Conservation (phyloP, 2,888 invertebrate species). For the Lamellibrachia satsuma region DNA sequence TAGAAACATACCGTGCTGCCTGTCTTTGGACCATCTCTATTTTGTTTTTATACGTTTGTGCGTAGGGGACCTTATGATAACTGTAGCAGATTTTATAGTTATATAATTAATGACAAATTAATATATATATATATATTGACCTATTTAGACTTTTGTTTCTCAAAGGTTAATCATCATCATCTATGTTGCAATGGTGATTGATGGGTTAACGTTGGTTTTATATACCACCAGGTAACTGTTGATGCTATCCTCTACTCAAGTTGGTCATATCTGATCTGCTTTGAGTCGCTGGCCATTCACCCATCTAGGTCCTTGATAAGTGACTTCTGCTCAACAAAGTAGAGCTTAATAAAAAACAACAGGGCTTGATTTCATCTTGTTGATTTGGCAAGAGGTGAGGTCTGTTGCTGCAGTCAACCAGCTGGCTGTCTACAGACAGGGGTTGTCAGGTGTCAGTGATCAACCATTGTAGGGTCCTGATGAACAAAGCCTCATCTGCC, state of each 20-base stretch:
- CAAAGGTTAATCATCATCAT: neutral
- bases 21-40: no score
- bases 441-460: neutral
- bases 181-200: neutral
- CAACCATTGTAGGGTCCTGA: neutral
- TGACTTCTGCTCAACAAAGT: neutral
- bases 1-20: no score
- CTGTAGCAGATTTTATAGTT: no score
- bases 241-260: neutral
- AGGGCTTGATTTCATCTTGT: slow-evolving; percentile 5
- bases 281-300: neutral
- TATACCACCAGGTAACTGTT: neutral
- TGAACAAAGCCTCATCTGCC: neutral
- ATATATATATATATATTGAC: no score
- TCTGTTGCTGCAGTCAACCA: neutral
- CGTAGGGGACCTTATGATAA: no score
- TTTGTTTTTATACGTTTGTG: no score
- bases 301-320: neutral
- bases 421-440: neutral
- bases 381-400: neutral
- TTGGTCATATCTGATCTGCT: neutral
- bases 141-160: neutral
- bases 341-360: neutral
- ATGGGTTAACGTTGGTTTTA: neutral
- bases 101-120: no score